Conservation (phyloP, 2,888 invertebrate genomes). For the Ichneumon xanthorius region DNA sequence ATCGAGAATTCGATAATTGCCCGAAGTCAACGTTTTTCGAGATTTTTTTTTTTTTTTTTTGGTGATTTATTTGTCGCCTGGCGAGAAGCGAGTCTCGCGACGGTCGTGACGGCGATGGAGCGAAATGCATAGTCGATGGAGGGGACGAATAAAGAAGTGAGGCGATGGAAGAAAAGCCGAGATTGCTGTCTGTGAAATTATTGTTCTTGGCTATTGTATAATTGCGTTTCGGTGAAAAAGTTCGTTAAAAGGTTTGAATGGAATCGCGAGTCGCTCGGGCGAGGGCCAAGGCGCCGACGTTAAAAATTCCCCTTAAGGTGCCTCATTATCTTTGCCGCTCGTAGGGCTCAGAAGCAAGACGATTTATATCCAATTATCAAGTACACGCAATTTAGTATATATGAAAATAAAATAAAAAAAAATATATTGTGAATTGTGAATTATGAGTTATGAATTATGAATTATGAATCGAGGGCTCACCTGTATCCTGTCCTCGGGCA, state of each 20-base stretch:
- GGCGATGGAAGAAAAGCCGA: not conserved
- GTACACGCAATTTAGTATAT: not conserved
- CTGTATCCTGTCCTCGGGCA: slow-evolving; percentile 97
- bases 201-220: slow-evolving; percentile 62
- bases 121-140: not conserved
- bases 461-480: slow-evolving; percentile 86
- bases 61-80: not conserved
- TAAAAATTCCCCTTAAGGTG: slow-evolving; percentile 46
- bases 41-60: not conserved
- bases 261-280: not conserved
- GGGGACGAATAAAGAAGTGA: slow-evolving; percentile 24
- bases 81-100: not conserved
- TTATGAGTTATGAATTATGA: not conserved
- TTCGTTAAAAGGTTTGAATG: slow-evolving; percentile 60
- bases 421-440: not conserved
- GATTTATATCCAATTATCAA: slow-evolving; percentile 54
- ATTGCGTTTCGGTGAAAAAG: slow-evolving; percentile 64
- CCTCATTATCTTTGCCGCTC: slow-evolving; percentile 62
- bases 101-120: not conserved
- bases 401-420: too few relatives aligned
- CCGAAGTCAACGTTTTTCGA: not conserved
- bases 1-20: not conserved
- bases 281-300: slow-evolving; percentile 41
- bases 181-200: slow-evolving; percentile 41
- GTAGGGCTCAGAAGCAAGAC: slow-evolving; percentile 20